A percentile compares a stretch with the other conserved stretches of the same genome.
Conservation (phyloP, 2,888 invertebrate genomes). For the Amorpha juglandis region DNA sequence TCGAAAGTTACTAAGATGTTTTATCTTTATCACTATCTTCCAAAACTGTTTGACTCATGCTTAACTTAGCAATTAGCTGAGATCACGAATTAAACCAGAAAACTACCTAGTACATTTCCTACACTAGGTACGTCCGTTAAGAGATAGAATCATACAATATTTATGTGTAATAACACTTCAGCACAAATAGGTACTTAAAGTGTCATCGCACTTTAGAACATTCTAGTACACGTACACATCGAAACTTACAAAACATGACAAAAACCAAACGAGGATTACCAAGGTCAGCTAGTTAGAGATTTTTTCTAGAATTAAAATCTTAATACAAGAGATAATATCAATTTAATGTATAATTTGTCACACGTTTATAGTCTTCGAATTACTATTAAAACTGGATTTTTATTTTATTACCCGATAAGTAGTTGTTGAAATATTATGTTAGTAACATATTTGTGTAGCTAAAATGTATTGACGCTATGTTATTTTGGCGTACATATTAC, state of each 20-base stretch:
- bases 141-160: not conserved
- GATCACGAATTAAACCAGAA: no score
- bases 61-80: no score
- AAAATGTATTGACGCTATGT: not conserved
- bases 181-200: not conserved
- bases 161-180: not conserved
- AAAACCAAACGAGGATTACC: not conserved
- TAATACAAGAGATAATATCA: not conserved
- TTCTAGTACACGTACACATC: not conserved
- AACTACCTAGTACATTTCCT: no score
- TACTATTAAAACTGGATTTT: not conserved
- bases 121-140: not conserved
- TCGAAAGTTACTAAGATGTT: no score
- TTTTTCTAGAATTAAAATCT: not conserved
- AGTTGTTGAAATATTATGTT: not conserved
- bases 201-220: constrained; percentile 9
- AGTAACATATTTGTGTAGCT: not conserved
- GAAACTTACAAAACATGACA: not conserved
- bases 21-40: no score
- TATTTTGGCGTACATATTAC: not conserved
- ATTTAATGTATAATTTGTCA: not conserved
- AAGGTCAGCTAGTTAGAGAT: not conserved
- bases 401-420: not conserved
- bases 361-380: not conserved
- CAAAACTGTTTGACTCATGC: no score